A percentile compares a stretch with the other conserved stretches of the same genome.
These are phyloP conservation scores for Aratinga solstitialis DNA, from an alignment of 2,797 vertebrate species.

Conservation along the genomic window DNA sequence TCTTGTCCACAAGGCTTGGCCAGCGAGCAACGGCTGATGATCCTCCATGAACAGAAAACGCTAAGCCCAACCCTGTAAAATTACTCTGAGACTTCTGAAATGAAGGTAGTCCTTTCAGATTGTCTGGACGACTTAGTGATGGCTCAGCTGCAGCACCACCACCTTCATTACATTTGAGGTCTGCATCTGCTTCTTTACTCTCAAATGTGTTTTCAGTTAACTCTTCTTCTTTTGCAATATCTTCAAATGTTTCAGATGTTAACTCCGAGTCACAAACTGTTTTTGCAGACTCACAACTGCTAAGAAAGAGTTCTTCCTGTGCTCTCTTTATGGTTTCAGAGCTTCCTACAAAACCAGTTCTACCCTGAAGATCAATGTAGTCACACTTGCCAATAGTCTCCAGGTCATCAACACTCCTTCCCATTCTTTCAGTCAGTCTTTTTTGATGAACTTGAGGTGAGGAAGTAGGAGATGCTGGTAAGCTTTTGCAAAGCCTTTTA, in stretches of 20 bases:
- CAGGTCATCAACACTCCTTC: constrained; percentile 57
- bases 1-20: constrained; percentile 84
- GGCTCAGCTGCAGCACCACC: constrained; percentile 78
- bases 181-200: constrained; percentile 49
- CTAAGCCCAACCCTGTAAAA: constrained; percentile 87
- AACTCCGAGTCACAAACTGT: constrained; percentile 82
- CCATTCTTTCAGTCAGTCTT: constrained; percentile 32
- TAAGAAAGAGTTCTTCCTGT: constrained; percentile 83
- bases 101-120: constrained; percentile 89
- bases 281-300: constrained; percentile 94
- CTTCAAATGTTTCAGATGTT: constrained; percentile 44
- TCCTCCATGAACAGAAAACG: constrained; percentile 85
- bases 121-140: constrained; percentile 83
- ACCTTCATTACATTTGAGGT: constrained; percentile 73
- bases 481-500: constrained; percentile 80
- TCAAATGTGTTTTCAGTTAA: constrained; percentile 32
- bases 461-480: constrained; percentile 79
- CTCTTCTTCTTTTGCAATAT: constrained; percentile 55
- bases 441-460: constrained; percentile 73
- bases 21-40: constrained; percentile 82
- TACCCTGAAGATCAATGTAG: constrained; percentile 56
- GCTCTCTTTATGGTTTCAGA: constrained; percentile 80
- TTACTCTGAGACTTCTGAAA: constrained; percentile 88
- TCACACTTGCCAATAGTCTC: constrained; percentile 22
- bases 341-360: constrained; percentile 67